Evolutionary conservation across 2,888 invertebrate species (phyloP), one percentile per base, ranked within the genome.

Genomic region (Drosophila demipolita): DNA sequence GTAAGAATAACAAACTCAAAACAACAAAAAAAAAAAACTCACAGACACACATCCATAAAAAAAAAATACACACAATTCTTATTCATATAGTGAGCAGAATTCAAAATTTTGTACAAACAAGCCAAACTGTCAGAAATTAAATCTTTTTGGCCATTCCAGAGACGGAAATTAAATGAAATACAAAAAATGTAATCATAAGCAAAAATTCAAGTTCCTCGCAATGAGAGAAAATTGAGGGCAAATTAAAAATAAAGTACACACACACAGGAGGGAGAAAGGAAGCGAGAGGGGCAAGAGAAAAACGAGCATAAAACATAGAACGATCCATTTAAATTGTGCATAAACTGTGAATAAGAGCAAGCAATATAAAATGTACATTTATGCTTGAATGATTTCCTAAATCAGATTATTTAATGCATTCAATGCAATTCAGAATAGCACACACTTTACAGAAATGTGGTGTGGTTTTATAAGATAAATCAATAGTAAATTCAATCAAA

Each of bases 121-220:
- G 78, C 78, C 83, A 86, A 87, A 73, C 74, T 87, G 85, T 84
- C 89, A 81, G 85, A 84, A 88, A 89, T 75, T 63, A 83, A 83
- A 89, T 88, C 73, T 73, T 72, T 45, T 63, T 54, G 40, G 67
- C 59, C 65, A 65, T 15, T 45, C 36, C 36, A 42, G 63, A 70
- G 65, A 57, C 73, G 49, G 72, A 89, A 85, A 85, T 89, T 84
- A 84, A 89, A 89, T 77, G 79, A 81, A 88, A 80, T 66, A 70
- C 65, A 70, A 67, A 77, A 83, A 80, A 63, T 72, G 81, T 83
- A 84, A 89, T 83, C 81, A 83, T 68, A 60, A 58, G 57, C 71
- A 58, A 61, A 73, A 73, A 63, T 68, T 60, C 66, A 76, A 45
- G 59, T 68, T 66, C n/a, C 63, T 60, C 11, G 42, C 35, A 54